phyloP scores from a whole-genome alignment of 2,888 invertebrate species.

The Gasteruption jaculator region DNA sequence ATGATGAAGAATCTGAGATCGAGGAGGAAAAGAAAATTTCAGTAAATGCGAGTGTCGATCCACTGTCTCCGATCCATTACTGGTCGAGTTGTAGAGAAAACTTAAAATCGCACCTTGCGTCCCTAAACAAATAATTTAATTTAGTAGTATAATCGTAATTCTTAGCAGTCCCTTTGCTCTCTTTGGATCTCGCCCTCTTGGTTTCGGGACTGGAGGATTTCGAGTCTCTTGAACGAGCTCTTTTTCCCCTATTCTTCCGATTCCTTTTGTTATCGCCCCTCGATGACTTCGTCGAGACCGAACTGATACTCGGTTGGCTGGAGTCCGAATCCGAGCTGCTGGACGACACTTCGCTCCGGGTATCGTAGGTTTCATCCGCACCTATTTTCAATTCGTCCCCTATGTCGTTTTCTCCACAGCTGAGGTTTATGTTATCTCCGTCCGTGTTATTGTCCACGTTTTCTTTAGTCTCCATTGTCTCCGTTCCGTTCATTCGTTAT shows the following conservation, averaged over 20 bases:
- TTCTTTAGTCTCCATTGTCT: constrained; percentile 19
- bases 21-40: constrained; percentile 31
- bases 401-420: constrained; percentile 58
- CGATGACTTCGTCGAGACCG: constrained; percentile 69
- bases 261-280: constrained; percentile 46
- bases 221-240: constrained; percentile 41
- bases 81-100: no score
- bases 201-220: constrained; percentile 47
- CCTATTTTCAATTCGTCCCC: constrained; percentile 76
- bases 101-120: constrained; percentile 59
- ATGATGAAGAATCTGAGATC: constrained; percentile 86
- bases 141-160: constrained; percentile 84
- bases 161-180: constrained; percentile 55
- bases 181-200: constrained; percentile 47
- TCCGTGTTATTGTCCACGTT: constrained; percentile 37
- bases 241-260: constrained; percentile 41
- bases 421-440: constrained; percentile 44
- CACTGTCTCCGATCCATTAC: no score
- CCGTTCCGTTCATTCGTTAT: constrained; percentile 24
- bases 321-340: constrained; percentile 63
- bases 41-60: constrained; percentile 20
- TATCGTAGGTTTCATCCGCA: constrained; percentile 74
- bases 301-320: constrained; percentile 73
- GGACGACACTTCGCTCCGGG: constrained; percentile 84
- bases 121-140: constrained; percentile 90